These are phyloP conservation scores for Cottoperca gobio DNA, from an alignment of 2,797 vertebrate species.

Conservation along the genomic window DNA sequence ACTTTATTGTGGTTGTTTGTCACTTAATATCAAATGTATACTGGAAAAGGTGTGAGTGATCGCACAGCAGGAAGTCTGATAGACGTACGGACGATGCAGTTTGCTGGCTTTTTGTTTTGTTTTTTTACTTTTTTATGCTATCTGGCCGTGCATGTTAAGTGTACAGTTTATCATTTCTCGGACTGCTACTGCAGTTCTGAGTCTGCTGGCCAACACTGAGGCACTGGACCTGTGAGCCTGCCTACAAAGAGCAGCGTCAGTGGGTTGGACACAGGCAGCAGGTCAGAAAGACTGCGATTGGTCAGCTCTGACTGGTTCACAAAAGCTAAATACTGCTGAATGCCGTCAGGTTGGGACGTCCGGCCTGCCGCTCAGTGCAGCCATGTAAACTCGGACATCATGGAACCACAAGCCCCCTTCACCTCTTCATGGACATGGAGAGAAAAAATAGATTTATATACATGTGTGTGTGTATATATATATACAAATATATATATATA, in stretches of 20 bases:
- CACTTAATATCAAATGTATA: slow-evolving; percentile 66
- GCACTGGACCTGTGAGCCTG: slow-evolving; percentile 66
- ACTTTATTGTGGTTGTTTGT: slow-evolving; percentile 74
- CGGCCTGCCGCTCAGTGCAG: slow-evolving; percentile 40
- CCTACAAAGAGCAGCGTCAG: slow-evolving; percentile 49
- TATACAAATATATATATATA: background rate
- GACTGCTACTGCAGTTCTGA: slow-evolving; percentile 68
- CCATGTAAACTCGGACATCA: slow-evolving; percentile 47
- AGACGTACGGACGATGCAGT: slow-evolving; percentile 43
- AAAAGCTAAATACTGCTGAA: slow-evolving; percentile 49
- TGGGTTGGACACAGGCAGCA: slow-evolving; percentile 45
- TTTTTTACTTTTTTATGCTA: slow-evolving; percentile 67
- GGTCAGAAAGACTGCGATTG: slow-evolving; percentile 58
- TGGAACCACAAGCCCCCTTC: slow-evolving; percentile 61
- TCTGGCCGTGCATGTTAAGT: slow-evolving; percentile 83
- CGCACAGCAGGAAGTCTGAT: slow-evolving; percentile 20
- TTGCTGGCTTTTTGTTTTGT: slow-evolving; percentile 56
- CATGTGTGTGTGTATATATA: slow-evolving; percentile 34
- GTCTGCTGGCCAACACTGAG: slow-evolving; percentile 57
- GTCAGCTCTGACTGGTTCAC: slow-evolving; percentile 53
- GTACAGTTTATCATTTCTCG: slow-evolving; percentile 82
- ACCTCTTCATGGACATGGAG: slow-evolving; percentile 73
- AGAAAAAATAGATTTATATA: slow-evolving; percentile 75
- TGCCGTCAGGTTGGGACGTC: slow-evolving; percentile 45
- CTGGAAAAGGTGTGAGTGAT: slow-evolving; percentile 49